These are phyloP conservation scores for Sinella curviseta DNA, from an alignment of 1,140 invertebrate species.

Conservation along the genomic window DNA sequence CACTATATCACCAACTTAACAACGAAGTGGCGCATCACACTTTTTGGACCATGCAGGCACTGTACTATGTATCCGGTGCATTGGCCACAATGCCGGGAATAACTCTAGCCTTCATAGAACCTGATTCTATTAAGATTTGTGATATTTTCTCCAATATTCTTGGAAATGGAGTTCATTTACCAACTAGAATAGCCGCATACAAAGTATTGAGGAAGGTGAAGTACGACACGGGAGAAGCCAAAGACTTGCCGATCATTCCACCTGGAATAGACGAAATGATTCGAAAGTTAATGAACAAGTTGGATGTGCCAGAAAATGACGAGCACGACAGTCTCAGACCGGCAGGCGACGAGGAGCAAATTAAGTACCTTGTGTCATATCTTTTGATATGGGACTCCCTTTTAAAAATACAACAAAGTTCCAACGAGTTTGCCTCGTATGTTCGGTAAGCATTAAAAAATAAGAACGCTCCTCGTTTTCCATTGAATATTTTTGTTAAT, in stretches of 20 bases:
- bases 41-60: constrained; percentile 13
- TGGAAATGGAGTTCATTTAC: background rate
- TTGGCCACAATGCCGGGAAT: constrained; percentile 29
- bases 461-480: background rate
- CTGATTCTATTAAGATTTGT: constrained; percentile 13
- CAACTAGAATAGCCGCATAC: constrained; percentile 28
- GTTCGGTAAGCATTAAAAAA: constrained; percentile 36
- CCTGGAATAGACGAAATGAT: constrained; percentile 29
- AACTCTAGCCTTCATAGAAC: constrained; percentile 40
- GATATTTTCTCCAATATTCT: constrained; percentile 16
- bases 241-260: constrained; percentile 41
- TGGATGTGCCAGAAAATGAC: background rate
- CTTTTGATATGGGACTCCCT: constrained; percentile 37
- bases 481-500: background rate
- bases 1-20: constrained; percentile 38
- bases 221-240: background rate
- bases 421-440: constrained; percentile 46
- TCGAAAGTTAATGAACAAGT: background rate
- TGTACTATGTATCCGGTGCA: constrained; percentile 1
- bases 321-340: background rate
- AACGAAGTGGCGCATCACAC: background rate
- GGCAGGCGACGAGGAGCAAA: background rate
- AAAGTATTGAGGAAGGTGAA: constrained; percentile 29
- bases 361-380: constrained; percentile 6
- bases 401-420: constrained; percentile 36